phyloP scores from a whole-genome alignment of 2,888 invertebrate species.

The Poecilus cupreus region DNA sequence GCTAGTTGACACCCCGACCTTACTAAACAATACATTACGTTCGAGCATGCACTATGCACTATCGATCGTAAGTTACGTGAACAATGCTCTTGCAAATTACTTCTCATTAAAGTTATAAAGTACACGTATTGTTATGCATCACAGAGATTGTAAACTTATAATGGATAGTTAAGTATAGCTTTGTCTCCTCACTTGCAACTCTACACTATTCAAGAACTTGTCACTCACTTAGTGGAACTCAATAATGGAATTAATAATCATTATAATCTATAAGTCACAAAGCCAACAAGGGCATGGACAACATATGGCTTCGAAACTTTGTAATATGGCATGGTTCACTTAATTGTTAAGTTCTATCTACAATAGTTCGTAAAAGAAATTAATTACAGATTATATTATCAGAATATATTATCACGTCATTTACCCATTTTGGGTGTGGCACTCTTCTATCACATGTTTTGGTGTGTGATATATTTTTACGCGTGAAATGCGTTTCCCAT shows the following conservation, averaged over 20 bases:
- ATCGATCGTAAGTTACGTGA: constrained; percentile 31
- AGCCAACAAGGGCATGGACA: neutral
- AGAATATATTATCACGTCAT: too few relatives aligned
- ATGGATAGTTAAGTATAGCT: constrained; percentile 31
- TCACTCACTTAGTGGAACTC: constrained; percentile 22
- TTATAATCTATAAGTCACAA: constrained; percentile 6
- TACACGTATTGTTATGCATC: constrained; percentile 41
- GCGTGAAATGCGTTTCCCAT: too few relatives aligned
- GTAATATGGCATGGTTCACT: too few relatives aligned
- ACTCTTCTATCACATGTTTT: too few relatives aligned
- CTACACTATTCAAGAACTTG: neutral
- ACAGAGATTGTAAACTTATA: constrained; percentile 42
- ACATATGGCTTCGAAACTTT: neutral
- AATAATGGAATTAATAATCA: constrained; percentile 23
- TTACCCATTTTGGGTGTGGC: too few relatives aligned
- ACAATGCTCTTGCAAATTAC: constrained; percentile 41
- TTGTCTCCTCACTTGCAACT: constrained; percentile 12
- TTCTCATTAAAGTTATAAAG: constrained; percentile 49
- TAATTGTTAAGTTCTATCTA: too few relatives aligned
- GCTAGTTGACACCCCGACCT: constrained; percentile 3
- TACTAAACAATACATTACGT: constrained; percentile 23
- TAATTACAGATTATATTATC: too few relatives aligned
- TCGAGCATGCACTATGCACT: constrained; percentile 22
- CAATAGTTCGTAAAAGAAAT: too few relatives aligned
- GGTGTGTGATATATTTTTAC: too few relatives aligned